Evolutionary conservation across 2,113 vertebrate species (phyloP).

Genomic region (Haemorhous mexicanus): DNA sequence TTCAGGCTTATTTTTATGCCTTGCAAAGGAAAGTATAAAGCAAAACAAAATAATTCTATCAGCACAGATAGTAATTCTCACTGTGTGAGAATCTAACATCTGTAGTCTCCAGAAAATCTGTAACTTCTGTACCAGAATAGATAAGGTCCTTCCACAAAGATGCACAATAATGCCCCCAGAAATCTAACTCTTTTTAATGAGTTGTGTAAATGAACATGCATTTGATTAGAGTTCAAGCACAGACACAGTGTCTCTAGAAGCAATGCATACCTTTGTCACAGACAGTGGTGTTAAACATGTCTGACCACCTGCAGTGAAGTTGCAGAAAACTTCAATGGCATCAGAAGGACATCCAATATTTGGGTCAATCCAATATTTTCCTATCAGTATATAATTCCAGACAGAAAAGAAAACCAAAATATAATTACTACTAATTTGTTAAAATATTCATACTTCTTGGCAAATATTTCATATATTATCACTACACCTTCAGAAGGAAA

Average conservation of each 20-base stretch:
- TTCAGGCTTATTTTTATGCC: not conserved
- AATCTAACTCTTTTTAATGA: not conserved
- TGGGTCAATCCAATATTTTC: slow-evolving; percentile 96
- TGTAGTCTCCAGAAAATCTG: not conserved
- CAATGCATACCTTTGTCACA: slow-evolving; percentile 82
- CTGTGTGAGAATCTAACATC: not conserved
- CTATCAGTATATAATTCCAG: slow-evolving; percentile 63
- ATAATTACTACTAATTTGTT: not conserved
- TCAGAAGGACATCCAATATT: slow-evolving; percentile 95
- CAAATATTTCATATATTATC: not conserved
- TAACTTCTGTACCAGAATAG: not conserved
- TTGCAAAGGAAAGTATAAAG: not conserved
- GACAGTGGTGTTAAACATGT: slow-evolving; percentile 88
- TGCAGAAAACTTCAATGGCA: slow-evolving; percentile 95
- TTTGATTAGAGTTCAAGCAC: not conserved
- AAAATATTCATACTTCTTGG: not conserved
- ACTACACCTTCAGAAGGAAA: not conserved
- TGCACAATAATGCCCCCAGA: accelerated
- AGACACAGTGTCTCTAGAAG: not conserved
- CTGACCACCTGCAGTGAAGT: slow-evolving; percentile 96
- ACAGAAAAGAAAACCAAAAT: not conserved
- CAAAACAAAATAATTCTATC: not conserved
- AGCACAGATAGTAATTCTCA: not conserved
- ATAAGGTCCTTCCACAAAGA: not conserved
- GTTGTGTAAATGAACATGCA: not conserved